Evolutionary conservation across 2,888 invertebrate species (phyloP).

Genomic region (Epinotia brunnichana): DNA sequence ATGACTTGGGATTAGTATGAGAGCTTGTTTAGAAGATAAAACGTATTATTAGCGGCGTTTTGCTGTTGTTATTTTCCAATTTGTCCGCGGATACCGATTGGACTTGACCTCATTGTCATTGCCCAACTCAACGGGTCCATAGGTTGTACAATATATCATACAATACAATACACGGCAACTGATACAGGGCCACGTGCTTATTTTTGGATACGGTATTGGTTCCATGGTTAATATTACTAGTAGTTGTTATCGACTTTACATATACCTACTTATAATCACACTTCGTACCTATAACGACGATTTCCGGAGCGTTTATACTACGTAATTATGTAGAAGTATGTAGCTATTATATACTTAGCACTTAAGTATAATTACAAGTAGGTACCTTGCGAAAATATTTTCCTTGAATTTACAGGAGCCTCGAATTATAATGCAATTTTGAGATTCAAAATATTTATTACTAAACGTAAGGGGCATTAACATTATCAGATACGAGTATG

Average conservation of each 20-base stretch:
- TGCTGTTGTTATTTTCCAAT: conserved; percentile 44
- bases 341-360: no score
- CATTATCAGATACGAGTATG: background rate
- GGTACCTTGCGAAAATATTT: no score
- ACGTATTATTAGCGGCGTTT: conserved; percentile 20
- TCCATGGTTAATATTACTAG: conserved; percentile 4
- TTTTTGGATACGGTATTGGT: conserved; percentile 27
- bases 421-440: background rate
- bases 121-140: conserved; percentile 47
- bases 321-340: no score
- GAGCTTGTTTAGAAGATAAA: conserved; percentile 14
- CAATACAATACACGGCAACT: conserved; percentile 28
- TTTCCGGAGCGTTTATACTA: no score
- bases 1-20: conserved; percentile 24
- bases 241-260: background rate
- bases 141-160: conserved; percentile 37
- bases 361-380: no score
- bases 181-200: conserved; percentile 27
- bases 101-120: conserved; percentile 51
- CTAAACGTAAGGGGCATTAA: background rate
- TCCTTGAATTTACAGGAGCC: background rate
- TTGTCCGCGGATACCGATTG: conserved; percentile 44
- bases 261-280: no score
- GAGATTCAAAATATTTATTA: background rate
- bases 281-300: no score